Evolutionary conservation across 2,113 vertebrate genomes (phyloP).

Genomic region (Oplegnathus fasciatus): DNA sequence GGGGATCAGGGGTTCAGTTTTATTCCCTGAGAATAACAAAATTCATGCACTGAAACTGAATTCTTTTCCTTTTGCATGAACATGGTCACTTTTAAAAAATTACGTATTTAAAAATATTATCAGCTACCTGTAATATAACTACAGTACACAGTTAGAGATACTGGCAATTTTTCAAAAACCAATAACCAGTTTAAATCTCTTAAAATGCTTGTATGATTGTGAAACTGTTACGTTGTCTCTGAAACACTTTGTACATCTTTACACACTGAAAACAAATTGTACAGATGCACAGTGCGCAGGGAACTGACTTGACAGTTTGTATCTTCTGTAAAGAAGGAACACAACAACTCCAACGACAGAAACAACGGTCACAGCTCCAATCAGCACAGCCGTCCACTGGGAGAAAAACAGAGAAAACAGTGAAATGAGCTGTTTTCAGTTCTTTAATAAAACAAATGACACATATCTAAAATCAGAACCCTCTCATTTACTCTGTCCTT

Average conservation of each 20-base stretch:
- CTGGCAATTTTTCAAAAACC: background rate
- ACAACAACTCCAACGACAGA: conserved; percentile 81
- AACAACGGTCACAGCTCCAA: conserved; percentile 83
- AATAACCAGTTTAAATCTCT: background rate
- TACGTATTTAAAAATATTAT: background rate
- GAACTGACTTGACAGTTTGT: conserved; percentile 86
- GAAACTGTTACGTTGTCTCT: background rate
- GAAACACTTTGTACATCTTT: background rate
- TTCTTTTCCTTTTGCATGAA: background rate
- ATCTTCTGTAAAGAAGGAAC: conserved; percentile 86
- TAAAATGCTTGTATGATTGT: background rate
- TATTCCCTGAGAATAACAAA: background rate
- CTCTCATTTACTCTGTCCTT: background rate
- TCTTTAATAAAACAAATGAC: background rate
- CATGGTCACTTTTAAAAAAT: background rate
- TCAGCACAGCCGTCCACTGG: conserved; percentile 88
- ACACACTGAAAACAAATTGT: conserved; percentile 3
- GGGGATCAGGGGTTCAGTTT: no score
- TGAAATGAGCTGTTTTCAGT: background rate
- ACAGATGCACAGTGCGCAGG: background rate
- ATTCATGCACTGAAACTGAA: background rate
- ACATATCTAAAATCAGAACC: background rate
- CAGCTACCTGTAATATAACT: background rate
- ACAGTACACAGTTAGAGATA: background rate
- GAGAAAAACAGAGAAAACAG: conserved; percentile 23